These are phyloP conservation scores for Trichonephila clavipes DNA, from an alignment of 1,140 invertebrate genomes.

Conservation along the genomic window DNA sequence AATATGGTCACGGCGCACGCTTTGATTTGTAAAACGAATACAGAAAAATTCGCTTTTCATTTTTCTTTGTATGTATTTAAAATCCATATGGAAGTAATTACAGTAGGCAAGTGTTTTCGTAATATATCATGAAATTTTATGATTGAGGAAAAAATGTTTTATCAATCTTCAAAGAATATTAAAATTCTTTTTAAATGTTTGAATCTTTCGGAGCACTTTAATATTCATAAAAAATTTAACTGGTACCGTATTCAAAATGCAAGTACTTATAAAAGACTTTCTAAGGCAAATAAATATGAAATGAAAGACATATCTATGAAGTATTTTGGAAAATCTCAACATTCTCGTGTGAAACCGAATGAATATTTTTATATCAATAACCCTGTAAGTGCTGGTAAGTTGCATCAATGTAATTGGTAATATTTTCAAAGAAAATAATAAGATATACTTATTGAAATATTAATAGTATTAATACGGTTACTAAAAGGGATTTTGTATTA, in stretches of 20 bases:
- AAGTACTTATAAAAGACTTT: neutral
- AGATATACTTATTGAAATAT: neutral
- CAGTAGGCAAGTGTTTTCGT: neutral
- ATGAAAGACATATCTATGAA: neutral
- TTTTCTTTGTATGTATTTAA: neutral
- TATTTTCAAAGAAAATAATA: neutral
- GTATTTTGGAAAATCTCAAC: neutral
- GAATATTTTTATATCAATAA: neutral
- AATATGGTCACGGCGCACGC: too few species aligned
- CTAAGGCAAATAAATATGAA: neutral
- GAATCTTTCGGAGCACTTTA: neutral
- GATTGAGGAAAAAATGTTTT: neutral
- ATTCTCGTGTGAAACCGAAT: neutral
- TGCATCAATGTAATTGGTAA: too few species aligned
- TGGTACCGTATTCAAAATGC: neutral
- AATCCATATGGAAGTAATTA: neutral
- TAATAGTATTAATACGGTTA: neutral
- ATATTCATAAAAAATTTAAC: neutral
- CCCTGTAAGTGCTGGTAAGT: slow-evolving; percentile 7
- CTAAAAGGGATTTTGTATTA: too few species aligned
- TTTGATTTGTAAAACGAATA: too few species aligned
- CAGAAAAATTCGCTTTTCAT: neutral
- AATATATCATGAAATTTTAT: neutral
- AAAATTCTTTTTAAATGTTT: neutral
- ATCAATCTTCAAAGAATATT: neutral